phyloP scores from a whole-genome alignment of 64 coral and sea anemone species.

The Montipora foliosa region DNA sequence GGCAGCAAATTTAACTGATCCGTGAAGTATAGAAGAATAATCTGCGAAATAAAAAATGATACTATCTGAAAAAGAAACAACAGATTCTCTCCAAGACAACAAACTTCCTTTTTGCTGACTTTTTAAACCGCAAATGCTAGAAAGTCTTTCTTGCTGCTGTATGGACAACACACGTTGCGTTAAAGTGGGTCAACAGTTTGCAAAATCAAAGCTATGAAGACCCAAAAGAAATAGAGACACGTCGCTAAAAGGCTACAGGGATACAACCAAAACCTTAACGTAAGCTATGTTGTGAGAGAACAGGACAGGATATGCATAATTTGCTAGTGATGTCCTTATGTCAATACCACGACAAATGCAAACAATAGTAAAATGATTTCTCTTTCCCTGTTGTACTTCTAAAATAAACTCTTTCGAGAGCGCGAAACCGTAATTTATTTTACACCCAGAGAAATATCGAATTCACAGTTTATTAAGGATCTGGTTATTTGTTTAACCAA shows the following conservation, averaged over 20 bases:
- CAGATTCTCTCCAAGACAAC: not conserved
- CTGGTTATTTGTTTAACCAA: conserved; percentile 49
- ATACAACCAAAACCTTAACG: not conserved
- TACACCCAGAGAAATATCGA: conserved; percentile 33
- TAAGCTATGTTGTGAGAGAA: not conserved
- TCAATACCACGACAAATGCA: conserved; percentile 24
- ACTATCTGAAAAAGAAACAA: not conserved
- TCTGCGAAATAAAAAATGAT: not conserved
- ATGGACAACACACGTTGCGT: too few relatives aligned
- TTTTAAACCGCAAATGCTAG: not conserved
- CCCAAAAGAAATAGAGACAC: not conserved
- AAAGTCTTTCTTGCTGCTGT: too few relatives aligned
- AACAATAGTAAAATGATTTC: conserved; percentile 24
- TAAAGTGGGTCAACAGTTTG: not conserved
- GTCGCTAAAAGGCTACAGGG: not conserved
- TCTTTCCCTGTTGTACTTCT: not conserved
- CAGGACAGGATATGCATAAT: conserved; percentile 1
- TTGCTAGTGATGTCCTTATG: conserved; percentile 25
- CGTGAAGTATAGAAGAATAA: not conserved
- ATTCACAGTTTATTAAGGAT: conserved; percentile 39
- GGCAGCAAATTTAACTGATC: not conserved
- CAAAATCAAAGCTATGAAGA: not conserved
- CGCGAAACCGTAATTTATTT: conserved; percentile 32
- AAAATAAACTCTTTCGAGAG: conserved; percentile 29
- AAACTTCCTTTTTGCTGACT: not conserved